Conservation (phyloP, 2,113 vertebrate species). For the Forbesichthys papilliferus region DNA sequence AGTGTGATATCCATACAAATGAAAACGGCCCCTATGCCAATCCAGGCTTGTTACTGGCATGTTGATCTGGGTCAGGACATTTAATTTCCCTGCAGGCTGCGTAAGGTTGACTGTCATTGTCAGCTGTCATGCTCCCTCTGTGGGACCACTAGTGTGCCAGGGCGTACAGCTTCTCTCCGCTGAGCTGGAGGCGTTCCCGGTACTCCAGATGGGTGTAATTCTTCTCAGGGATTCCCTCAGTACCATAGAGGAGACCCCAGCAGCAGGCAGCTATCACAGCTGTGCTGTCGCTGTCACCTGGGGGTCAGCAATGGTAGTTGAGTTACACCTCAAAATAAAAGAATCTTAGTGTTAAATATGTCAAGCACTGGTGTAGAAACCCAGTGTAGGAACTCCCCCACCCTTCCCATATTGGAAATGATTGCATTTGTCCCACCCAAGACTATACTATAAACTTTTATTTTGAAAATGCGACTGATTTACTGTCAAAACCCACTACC, state of each 20-base stretch:
- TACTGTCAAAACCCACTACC: too few species aligned
- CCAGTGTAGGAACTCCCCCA: too few species aligned
- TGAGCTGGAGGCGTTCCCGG: constrained; percentile 62
- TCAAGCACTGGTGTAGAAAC: too few species aligned
- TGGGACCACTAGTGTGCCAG: constrained; percentile 52
- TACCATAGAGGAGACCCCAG: constrained; percentile 78
- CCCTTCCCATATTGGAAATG: too few species aligned
- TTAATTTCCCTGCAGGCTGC: constrained; percentile 32
- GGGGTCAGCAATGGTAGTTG: not conserved
- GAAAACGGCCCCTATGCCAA: too few species aligned
- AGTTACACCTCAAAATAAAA: not conserved
- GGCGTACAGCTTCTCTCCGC: constrained; percentile 56
- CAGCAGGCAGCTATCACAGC: constrained; percentile 81
- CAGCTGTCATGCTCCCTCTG: not conserved
- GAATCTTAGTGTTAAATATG: too few species aligned
- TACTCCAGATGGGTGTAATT: constrained; percentile 81
- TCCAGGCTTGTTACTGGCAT: too few species aligned
- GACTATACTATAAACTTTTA: too few species aligned
- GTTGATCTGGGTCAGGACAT: constrained; percentile 40
- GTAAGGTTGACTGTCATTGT: constrained; percentile 1
- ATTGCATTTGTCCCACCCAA: too few species aligned
- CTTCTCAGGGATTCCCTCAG: constrained; percentile 67
- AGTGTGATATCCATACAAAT: too few species aligned
- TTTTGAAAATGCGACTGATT: too few species aligned
- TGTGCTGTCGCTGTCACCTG: constrained; percentile 84